Conservation (phyloP, 2,888 invertebrate species). For the Hyles lineata region DNA sequence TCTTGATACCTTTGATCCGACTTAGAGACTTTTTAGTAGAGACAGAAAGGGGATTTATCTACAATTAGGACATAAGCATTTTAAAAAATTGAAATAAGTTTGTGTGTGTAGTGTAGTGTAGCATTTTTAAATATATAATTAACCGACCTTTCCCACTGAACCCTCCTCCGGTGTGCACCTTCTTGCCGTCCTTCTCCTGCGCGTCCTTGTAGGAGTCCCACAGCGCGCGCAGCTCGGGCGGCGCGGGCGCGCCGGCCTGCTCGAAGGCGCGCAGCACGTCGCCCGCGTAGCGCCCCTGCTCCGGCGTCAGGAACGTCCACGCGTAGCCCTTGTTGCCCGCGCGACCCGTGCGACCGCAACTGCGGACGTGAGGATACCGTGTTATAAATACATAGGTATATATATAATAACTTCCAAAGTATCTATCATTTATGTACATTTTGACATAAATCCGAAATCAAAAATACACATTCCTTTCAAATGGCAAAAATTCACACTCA, state of each 20-base stretch:
- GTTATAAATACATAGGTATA: no score
- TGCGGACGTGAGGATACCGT: constrained; percentile 45
- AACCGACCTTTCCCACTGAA: constrained; percentile 93
- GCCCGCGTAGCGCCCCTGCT: constrained; percentile 96
- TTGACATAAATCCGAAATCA: no score
- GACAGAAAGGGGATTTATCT: no score
- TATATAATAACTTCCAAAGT: no score
- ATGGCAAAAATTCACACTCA: no score
- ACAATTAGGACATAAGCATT: no score
- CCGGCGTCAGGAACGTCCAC: constrained; percentile 98
- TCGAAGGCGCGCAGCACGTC: constrained; percentile 97
- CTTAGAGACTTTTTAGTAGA: no score
- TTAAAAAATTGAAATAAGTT: no score
- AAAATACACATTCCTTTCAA: no score
- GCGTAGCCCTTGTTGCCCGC: constrained; percentile 99
- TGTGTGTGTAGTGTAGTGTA: no score
- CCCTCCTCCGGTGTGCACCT: constrained; percentile 96
- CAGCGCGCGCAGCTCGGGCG: constrained; percentile 90
- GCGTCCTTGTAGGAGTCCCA: constrained; percentile 96
- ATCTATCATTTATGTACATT: no score
- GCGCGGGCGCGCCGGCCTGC: constrained; percentile 90
- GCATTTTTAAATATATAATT: no score
- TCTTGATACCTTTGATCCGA: not conserved
- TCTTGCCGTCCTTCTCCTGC: constrained; percentile 96
- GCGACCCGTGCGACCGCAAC: constrained; percentile 95